Conservation (phyloP, 1,140 invertebrate species). For the Hetaerina americana region DNA sequence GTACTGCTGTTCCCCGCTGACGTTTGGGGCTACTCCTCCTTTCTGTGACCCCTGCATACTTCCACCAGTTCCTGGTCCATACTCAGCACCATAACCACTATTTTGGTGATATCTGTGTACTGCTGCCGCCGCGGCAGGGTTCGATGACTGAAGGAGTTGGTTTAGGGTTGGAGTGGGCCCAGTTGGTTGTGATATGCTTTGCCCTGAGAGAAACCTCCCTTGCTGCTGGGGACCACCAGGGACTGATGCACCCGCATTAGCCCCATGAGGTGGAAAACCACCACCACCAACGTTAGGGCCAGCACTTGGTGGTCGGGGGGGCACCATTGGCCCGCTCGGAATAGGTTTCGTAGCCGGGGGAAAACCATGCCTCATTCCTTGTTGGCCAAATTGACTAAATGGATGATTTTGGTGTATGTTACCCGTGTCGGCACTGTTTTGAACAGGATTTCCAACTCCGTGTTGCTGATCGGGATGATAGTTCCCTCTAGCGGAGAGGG, state of each 20-base stretch:
- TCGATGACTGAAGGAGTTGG: constrained; percentile 68
- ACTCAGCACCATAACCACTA: constrained; percentile 25
- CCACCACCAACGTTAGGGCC: constrained; percentile 26
- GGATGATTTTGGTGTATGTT: constrained; percentile 15
- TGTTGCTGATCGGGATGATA: constrained; percentile 16
- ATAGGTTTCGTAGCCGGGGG: constrained; percentile 21
- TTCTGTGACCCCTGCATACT: background rate
- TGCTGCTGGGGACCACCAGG: constrained; percentile 22
- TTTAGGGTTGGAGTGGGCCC: constrained; percentile 84
- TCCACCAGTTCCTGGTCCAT: background rate
- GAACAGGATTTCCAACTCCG: constrained; percentile 11
- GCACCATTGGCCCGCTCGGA: constrained; percentile 14
- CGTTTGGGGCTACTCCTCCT: constrained; percentile 3
- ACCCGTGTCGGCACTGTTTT: constrained; percentile 13
- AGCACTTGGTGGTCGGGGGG: constrained; percentile 28
- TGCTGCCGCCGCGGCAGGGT: constrained; percentile 37
- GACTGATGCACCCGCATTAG: background rate
- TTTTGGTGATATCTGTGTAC: constrained; percentile 33
- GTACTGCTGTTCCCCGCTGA: constrained; percentile 14
- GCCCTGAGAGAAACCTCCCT: constrained; percentile 43
- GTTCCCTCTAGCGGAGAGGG: constrained; percentile 15
- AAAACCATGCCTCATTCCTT: constrained; percentile 21
- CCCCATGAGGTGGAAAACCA: constrained; percentile 23
- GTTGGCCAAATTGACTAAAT: constrained; percentile 14
- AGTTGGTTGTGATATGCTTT: constrained; percentile 55